Evolutionary conservation across 2,113 vertebrate genomes (phyloP), one percentile per base, ranked within the genome.

Genomic region (Dipodomys stephensi): DNA sequence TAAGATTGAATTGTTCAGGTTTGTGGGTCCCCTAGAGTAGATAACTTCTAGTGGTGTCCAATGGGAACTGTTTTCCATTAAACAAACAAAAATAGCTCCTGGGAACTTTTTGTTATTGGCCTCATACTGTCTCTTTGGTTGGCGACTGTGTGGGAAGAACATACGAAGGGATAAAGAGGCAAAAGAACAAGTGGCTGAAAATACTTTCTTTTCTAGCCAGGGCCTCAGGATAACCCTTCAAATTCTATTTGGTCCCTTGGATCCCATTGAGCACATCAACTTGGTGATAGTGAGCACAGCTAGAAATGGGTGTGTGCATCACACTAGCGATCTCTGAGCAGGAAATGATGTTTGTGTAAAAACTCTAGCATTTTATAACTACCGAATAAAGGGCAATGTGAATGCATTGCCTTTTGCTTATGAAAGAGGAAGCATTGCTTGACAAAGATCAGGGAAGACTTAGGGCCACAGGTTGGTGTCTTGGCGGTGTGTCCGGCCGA

Each of bases 31-130:
- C 7, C 16, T 46, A 30, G 4, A 60, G 0, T 64, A 27, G 20
- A 62, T 39, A 67, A 60, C 30, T 57, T 30, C 80, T 68, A 7
- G 35, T 86, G 64, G 15, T 67, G 7, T 83, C 60, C n/a, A 1
- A 30, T 44, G 67, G 67, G n/a, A 64, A 83, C 64, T 90, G 30
- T 69, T 39, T 92, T 87, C 72, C 39, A 39, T 67, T 69, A 87
- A 92, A 16, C 16, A n/a, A 84, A 39, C 7, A 91, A 39, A 84
- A 80, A 49, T 6, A 74, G 18, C 19, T 83, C 6, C 18, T 2
- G 53, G 80, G 23, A 92, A 76, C 46, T 57, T 92, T 88, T 44
- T 71, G 76, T 68, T 35, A 60, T 23, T 71, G 68, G 28, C 6
- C 11, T 88, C 53, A 67, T 4, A 12, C 22, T 39, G 27, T 74